Base-by-base conservation (phyloP, 2,888 invertebrate genomes). In the Lepeophtheirus nordmannii region DNA sequence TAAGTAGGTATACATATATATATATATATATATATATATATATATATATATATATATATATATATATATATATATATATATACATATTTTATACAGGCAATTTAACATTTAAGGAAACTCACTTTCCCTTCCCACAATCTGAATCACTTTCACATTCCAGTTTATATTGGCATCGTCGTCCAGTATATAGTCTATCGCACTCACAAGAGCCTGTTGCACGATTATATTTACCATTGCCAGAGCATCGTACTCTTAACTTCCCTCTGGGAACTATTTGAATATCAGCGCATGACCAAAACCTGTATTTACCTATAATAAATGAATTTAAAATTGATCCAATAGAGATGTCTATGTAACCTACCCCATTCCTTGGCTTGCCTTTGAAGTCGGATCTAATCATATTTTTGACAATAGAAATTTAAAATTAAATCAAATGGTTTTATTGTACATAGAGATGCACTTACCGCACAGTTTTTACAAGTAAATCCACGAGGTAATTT, bases 211-310 rank as follows among this genome's bases (percentile, higher is more conserved):
- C 53, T 85, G 79, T 72, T 85, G 11, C 41, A 17, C 17, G 20
- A 23, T 62, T 41, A 17, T 22, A 46, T 12, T 20, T 30, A 20
- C 94, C 94, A 73, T 87, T 85, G 1, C 85, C 85, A 62, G 86
- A 87, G 74, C 94, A 94, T 22, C 38, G 46, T 1, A 39, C 22
- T 22, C 7, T 40, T 41, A 17, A 5, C 8, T 11, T 62, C 67
- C 69, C 64, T 3, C 58, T 46, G 9, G 72, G 71, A 63, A 75
- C 73, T 68, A 94, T 87, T 73, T 92, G 89, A 67, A 96, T 86
- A 76, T 96, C 94, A 2, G 93, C 87, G 74, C 96, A 96, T 0
- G 91, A 91, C 91, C 91, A 93, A 79, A 96, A 94, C 69, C 85
- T 79, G 77, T 93, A 94, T 72, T 80, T 82, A 67, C 80, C 78